phyloP scores from a whole-genome alignment of 2,113 vertebrate species.

The chimpanzee (Pan troglodytes) region NHGRI_mPanTro3-v2.1_pri NC_072409.2:43260001-43260500 shows the following conservation, averaged over 20 bases:
- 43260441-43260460: background rate
- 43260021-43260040: background rate
- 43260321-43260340: background rate
- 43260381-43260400: background rate
- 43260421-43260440: background rate
- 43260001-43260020: background rate
- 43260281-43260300: slow-evolving; percentile 23
- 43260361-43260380: background rate
- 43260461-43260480: background rate
- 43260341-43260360: background rate
- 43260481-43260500: background rate
- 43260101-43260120: background rate
- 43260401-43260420: background rate
- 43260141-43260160: background rate
- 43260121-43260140: background rate
- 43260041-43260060: background rate
- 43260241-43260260: background rate
- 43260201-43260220: background rate
- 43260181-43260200: background rate
- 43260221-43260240: background rate
- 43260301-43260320: background rate
- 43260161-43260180: background rate
- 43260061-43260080: background rate
- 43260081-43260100: background rate
- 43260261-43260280: slow-evolving; percentile 4